A percentile compares a stretch with the other conserved stretches of the same genome.
Evolutionary conservation across 2,888 invertebrate species (phyloP).

Genomic region (Harpalus rubripes): DNA sequence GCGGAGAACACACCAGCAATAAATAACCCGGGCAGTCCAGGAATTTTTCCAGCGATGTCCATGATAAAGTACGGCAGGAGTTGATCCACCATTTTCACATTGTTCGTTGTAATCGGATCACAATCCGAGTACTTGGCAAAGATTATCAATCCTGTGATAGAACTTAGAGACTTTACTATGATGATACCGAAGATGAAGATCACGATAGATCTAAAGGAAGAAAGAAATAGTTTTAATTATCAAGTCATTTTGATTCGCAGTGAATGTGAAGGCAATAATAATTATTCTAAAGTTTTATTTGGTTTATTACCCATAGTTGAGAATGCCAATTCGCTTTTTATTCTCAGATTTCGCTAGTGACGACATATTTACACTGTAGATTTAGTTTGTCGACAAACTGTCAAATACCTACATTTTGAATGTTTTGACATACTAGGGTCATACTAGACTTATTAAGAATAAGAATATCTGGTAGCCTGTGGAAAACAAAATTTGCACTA

Average conservation of each 20-base stretch:
- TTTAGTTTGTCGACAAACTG: too few species aligned
- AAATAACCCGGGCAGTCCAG: conserved; percentile 86
- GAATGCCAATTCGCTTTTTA: too few species aligned
- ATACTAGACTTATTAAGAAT: too few species aligned
- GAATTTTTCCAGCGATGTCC: conserved; percentile 81
- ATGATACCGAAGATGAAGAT: conserved; percentile 77
- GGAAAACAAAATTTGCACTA: too few species aligned
- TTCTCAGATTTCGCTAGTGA: too few species aligned
- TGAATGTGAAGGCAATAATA: not conserved
- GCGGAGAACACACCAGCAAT: conserved; percentile 87
- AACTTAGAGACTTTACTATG: conserved; percentile 80
- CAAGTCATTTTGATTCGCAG: not conserved
- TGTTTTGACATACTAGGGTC: too few species aligned
- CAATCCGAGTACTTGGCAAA: conserved; percentile 83
- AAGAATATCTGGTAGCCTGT: too few species aligned
- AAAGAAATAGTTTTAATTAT: not conserved
- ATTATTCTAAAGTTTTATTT: too few species aligned
- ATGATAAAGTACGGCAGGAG: conserved; percentile 84
- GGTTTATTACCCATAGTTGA: too few species aligned
- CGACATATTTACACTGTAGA: too few species aligned
- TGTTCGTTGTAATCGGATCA: conserved; percentile 81
- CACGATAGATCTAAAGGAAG: conserved; percentile 63
- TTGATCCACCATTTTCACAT: conserved; percentile 79
- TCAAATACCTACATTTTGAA: too few species aligned
- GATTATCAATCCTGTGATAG: conserved; percentile 81